Conservation (phyloP, 2,797 vertebrate species). For the Thripadectes ignobilis region DNA sequence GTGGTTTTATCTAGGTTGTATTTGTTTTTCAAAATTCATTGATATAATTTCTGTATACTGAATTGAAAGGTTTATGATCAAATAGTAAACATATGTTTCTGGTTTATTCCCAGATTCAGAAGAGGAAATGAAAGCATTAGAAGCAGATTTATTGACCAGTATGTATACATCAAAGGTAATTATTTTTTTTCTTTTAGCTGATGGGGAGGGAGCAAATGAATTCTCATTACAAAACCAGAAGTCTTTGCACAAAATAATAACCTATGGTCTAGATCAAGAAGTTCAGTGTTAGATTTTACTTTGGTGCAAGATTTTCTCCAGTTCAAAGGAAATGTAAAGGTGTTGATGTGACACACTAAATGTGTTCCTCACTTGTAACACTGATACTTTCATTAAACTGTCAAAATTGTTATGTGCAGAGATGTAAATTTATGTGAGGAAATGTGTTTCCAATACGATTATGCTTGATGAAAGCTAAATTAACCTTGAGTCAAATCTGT, state of each 20-base stretch:
- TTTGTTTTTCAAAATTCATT: background rate
- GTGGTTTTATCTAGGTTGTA: background rate
- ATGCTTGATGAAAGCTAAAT: slow-evolving; percentile 34
- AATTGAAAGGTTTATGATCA: slow-evolving; percentile 45
- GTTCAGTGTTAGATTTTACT: slow-evolving; percentile 17
- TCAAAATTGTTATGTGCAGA: slow-evolving; percentile 1
- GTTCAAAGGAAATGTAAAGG: slow-evolving; percentile 45
- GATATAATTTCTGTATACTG: background rate
- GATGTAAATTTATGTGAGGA: slow-evolving; percentile 17
- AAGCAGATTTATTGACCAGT: slow-evolving; percentile 89
- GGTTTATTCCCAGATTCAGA: slow-evolving; percentile 83
- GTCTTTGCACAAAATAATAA: slow-evolving; percentile 49
- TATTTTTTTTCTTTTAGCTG: slow-evolving; percentile 49
- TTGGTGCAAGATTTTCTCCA: slow-evolving; percentile 11
- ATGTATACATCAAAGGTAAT: slow-evolving; percentile 92
- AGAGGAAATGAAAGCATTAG: slow-evolving; percentile 86
- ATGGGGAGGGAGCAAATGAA: slow-evolving; percentile 1
- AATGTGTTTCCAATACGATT: slow-evolving; percentile 31
- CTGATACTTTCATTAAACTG: slow-evolving; percentile 54
- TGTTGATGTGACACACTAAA: slow-evolving; percentile 45
- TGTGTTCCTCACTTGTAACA: background rate
- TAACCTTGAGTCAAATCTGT: slow-evolving; percentile 25
- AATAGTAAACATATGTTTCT: slow-evolving; percentile 69
- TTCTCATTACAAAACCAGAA: slow-evolving; percentile 47
- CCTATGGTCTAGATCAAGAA: background rate